Percentiles rank a stretch among this genome's conserved stretches.
Evolutionary conservation across 1,140 invertebrate species (phyloP).

Genomic region (Ladona fulva): DNA sequence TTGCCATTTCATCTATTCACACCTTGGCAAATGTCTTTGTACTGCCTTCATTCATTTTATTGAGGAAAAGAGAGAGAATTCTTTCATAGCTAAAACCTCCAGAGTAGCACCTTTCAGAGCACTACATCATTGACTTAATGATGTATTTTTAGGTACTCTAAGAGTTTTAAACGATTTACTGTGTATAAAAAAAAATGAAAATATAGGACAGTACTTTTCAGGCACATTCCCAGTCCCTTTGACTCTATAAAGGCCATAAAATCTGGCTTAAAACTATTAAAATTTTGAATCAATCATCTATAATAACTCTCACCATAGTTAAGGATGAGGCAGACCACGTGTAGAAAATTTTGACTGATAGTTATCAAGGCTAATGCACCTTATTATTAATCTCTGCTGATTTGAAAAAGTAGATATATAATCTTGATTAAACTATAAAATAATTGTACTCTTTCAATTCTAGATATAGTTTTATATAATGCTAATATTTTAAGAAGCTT

Average conservation of each 20-base stretch:
- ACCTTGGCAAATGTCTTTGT: not conserved
- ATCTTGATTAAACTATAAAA: not conserved
- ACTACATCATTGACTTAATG: not conserved
- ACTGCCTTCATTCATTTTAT: not conserved
- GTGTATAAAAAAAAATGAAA: not conserved
- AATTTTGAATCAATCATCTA: not conserved
- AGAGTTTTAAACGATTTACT: not conserved
- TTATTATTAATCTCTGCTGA: not conserved
- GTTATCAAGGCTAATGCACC: not conserved
- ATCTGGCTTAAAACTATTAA: not conserved
- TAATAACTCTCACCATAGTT: not conserved
- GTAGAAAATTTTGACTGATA: not conserved
- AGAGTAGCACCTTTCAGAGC: constrained; percentile 2
- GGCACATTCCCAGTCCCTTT: constrained; percentile 6
- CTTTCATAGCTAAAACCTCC: not conserved
- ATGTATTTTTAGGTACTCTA: not conserved
- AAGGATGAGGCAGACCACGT: not conserved
- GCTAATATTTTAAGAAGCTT: not conserved
- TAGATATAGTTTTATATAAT: not conserved
- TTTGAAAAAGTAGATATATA: not conserved
- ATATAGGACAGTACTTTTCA: not conserved
- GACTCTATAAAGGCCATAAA: constrained; percentile 7
- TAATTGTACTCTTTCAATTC: not conserved
- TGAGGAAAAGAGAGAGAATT: not conserved
- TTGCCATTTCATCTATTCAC: not conserved